Evolutionary conservation across 2,797 vertebrate genomes (phyloP).

Genomic region (Hozukius guyotensis): DNA sequence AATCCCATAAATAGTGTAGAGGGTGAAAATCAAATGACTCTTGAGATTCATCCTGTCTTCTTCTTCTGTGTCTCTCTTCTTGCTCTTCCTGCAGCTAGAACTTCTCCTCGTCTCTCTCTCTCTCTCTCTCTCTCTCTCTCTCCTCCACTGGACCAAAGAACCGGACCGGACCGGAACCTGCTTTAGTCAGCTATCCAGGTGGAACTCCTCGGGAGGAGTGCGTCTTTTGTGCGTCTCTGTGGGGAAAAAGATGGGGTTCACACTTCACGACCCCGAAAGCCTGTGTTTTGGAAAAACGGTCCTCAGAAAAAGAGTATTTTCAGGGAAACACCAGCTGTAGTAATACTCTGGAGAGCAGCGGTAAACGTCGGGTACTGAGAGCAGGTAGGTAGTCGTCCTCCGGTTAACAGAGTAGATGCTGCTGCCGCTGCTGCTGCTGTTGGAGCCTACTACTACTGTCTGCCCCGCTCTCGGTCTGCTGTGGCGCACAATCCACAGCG

Average conservation of each 20-base stretch:
- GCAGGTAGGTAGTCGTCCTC: slow-evolving; percentile 28
- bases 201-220: slow-evolving; percentile 7
- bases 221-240: slow-evolving; percentile 42
- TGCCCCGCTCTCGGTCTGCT: slow-evolving; percentile 59
- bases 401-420: slow-evolving; percentile 26
- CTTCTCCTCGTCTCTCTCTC: slow-evolving; percentile 48
- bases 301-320: slow-evolving; percentile 4
- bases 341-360: not conserved
- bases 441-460: slow-evolving; percentile 21
- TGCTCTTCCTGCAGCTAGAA: slow-evolving; percentile 35
- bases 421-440: slow-evolving; percentile 17
- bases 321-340: not conserved
- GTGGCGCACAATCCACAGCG: slow-evolving; percentile 60
- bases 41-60: slow-evolving; percentile 78
- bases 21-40: slow-evolving; percentile 77
- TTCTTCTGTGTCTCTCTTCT: slow-evolving; percentile 14
- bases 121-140: too few relatives aligned
- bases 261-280: slow-evolving; percentile 30
- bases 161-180: too few relatives aligned
- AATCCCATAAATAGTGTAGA: slow-evolving; percentile 80
- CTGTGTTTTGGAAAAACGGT: slow-evolving; percentile 5
- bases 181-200: too few relatives aligned
- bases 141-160: too few relatives aligned
- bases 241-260: not conserved
- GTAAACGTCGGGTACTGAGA: slow-evolving; percentile 9